phyloP scores from a whole-genome alignment of 92 coral and sea anemone species.

The Montipora capitata region DNA sequence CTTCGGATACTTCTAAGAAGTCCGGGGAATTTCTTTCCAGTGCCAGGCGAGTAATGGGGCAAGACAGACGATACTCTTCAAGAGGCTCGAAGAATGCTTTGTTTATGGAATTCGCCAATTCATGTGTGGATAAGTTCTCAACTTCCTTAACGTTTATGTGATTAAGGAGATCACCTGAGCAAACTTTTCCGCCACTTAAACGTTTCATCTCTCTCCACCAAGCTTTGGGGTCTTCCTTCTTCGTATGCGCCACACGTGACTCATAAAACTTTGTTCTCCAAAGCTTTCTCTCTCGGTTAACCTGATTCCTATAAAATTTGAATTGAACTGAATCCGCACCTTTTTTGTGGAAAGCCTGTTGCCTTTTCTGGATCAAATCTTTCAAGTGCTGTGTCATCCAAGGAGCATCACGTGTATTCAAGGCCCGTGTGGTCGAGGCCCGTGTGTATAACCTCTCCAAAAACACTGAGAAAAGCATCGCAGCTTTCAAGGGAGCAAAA shows the following conservation, averaged over 20 bases:
- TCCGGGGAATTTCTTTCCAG: too few relatives aligned
- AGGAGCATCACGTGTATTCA: not conserved
- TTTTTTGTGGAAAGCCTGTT: conserved; percentile 17
- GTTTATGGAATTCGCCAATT: too few relatives aligned
- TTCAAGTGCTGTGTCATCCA: too few relatives aligned
- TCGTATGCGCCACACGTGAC: conserved; percentile 4
- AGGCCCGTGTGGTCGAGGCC: conserved; percentile 42
- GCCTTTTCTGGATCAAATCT: too few relatives aligned
- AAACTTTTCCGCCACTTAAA: conserved; percentile 8
- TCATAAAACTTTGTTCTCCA: too few relatives aligned
- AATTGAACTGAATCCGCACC: conserved; percentile 33
- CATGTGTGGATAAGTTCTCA: too few relatives aligned
- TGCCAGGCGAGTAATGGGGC: too few relatives aligned
- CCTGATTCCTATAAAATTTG: not conserved
- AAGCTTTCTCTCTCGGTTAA: too few relatives aligned
- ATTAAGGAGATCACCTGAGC: not conserved
- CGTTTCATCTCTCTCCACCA: not conserved
- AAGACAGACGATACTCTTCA: too few relatives aligned
- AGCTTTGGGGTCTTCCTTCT: conserved; percentile 31
- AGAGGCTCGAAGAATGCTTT: too few relatives aligned
- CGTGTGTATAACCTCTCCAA: conserved; percentile 16
- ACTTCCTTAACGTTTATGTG: too few relatives aligned
- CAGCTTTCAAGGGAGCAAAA: conserved; percentile 7
- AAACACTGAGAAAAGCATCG: conserved; percentile 3
- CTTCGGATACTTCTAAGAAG: too few relatives aligned